Base-by-base conservation (phyloP, 64 coral and sea anemone genomes). In the Porites lutea region DNA sequence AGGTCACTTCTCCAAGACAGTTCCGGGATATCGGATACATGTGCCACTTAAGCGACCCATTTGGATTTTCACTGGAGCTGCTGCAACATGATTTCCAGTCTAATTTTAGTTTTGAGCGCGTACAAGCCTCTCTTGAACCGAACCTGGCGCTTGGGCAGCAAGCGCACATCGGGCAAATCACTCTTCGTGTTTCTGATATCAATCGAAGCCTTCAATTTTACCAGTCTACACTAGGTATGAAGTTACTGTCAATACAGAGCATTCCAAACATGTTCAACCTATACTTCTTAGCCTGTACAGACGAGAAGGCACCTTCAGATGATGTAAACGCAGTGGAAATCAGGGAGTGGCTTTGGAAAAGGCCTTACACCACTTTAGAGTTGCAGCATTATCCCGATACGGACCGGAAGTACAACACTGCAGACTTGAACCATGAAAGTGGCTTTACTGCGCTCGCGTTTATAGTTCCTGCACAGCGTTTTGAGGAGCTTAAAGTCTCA, bases 21-120 rank as follows among this genome's bases (percentile, higher is more conserved):
- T 93, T 93, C 61, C 77, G 85, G 19, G 85, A 93, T 64, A 88
- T 93, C 72, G 91, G 91, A 0, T 93, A 88, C 87, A 53, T 93
- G 37, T 93, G 84, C 37, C 91, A 93, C 71, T 79, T 93, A 16
- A 53, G 19, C 37, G 91, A 93, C 59, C 91, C 91, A 62, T 77
- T 88, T 78, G 91, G 91, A 15, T 93, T 80, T 45, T 80, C 59
- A 53, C 72, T 93, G 10, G 91, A 93, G 52, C 49, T 93, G 27
- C 46, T 93, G 62, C 91, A 93, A 9, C 91, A 88, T 37, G 91
- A 88, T 48, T 93, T 93, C 79, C 74, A 88, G 45, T 48, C 43
- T 52, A 93, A 93, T 52, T 60, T 88, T 65, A 13, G 71, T 47
- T 20, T 74, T 48, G 37, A 82, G 23, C 59, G 59, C 2, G 48